Evolutionary conservation across 2,797 vertebrate genomes (phyloP).

Genomic region (Pteronotus mesoamericanus): DNA sequence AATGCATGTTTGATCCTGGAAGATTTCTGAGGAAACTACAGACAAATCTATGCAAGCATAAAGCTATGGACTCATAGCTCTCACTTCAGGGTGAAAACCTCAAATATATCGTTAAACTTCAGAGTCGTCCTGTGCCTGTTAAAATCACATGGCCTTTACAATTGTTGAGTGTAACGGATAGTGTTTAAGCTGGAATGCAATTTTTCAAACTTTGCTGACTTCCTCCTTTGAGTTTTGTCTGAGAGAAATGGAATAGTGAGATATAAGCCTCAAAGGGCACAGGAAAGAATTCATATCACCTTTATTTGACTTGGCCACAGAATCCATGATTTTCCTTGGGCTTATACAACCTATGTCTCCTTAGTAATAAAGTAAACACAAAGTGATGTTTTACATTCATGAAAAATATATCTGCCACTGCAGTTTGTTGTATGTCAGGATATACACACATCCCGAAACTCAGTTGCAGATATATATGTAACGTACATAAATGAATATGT

Average conservation of each 20-base stretch:
- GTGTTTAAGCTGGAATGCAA: not conserved
- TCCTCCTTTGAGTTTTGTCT: slow-evolving; percentile 12
- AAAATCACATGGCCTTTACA: slow-evolving; percentile 8
- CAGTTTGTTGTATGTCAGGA: not conserved
- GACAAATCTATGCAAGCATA: fast-evolving
- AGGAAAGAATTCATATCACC: not conserved
- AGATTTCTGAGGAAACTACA: not conserved
- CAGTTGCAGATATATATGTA: not conserved
- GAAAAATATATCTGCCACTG: not conserved
- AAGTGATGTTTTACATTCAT: not conserved
- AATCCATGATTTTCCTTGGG: not conserved
- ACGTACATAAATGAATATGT: not conserved
- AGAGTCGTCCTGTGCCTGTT: fast-evolving
- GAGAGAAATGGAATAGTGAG: not conserved
- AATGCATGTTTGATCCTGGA: not conserved
- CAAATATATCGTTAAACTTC: not conserved
- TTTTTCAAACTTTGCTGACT: slow-evolving; percentile 42
- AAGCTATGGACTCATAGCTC: not conserved
- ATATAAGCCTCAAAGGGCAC: not conserved
- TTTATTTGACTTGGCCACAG: not conserved
- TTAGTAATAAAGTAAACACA: not conserved
- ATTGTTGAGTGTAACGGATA: not conserved
- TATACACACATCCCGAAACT: not conserved
- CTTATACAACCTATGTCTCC: not conserved
- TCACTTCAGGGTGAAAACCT: not conserved